Conservation (phyloP, 2,888 invertebrate genomes). For the Tholera decimalis region DNA sequence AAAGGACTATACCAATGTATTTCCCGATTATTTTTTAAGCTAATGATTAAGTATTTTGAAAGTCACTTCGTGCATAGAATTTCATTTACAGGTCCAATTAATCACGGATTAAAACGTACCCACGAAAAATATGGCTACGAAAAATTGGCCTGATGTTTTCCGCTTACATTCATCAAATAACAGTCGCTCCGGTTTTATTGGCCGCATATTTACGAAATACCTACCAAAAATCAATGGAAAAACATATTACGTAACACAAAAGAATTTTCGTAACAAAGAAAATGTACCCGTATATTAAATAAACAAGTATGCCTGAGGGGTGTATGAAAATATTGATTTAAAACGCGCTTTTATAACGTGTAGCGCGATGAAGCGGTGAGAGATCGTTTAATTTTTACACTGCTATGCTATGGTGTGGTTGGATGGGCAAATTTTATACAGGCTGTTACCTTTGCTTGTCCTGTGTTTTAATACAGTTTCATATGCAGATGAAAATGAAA, state of each 20-base stretch:
- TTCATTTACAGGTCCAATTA: neutral
- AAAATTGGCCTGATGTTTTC: neutral
- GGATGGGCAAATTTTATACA: conserved; percentile 43
- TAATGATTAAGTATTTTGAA: neutral
- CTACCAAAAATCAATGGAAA: conserved; percentile 20
- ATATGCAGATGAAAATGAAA: conserved; percentile 17
- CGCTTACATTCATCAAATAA: conserved; percentile 9
- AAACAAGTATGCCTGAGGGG: conserved; percentile 33
- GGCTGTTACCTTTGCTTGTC: conserved; percentile 27
- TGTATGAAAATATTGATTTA: conserved; percentile 61
- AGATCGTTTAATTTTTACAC: conserved; percentile 65
- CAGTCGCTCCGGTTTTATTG: conserved; percentile 18
- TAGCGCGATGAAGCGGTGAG: conserved; percentile 57
- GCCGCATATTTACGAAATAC: conserved; percentile 12
- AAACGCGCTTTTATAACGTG: conserved; percentile 34
- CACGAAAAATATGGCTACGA: conserved; percentile 1
- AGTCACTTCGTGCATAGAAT: neutral
- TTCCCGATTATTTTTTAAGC: neutral
- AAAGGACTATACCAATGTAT: neutral
- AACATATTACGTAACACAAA: conserved; percentile 28
- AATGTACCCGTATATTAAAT: conserved; percentile 28
- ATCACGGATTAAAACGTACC: neutral
- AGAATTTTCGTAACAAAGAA: conserved; percentile 38
- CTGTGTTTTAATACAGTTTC: conserved; percentile 10
- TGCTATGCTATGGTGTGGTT: conserved; percentile 27